Percentiles rank a stretch among this genome's conserved stretches.
Evolutionary conservation across 2,113 vertebrate species (phyloP).

Genomic region (Sinocyclocheilus grahami): DNA sequence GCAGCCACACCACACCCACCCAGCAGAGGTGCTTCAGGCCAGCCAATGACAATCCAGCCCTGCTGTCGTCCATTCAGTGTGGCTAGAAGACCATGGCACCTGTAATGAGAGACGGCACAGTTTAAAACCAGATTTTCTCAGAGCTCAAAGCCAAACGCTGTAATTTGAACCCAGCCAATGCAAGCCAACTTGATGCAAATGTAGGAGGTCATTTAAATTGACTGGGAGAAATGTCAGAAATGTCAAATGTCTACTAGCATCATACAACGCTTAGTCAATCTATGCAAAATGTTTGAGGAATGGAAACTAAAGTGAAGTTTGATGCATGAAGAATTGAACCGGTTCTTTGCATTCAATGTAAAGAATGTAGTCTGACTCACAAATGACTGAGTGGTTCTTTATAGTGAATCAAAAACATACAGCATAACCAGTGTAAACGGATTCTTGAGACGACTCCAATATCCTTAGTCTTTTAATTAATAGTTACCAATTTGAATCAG

Average conservation of each 20-base stretch:
- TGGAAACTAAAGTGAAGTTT: neutral
- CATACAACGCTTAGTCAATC: neutral
- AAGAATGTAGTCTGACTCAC: neutral
- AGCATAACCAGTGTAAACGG: neutral
- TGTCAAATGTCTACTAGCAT: neutral
- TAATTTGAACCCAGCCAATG: neutral
- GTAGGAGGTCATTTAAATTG: neutral
- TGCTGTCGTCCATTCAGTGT: conserved; percentile 9
- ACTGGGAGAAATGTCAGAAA: neutral
- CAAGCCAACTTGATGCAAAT: neutral
- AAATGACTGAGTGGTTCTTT: neutral
- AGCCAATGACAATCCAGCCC: conserved; percentile 30
- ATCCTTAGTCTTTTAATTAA: too few relatives aligned
- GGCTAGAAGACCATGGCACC: conserved; percentile 31
- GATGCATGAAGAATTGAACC: too few relatives aligned
- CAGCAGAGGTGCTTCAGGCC: conserved; percentile 1
- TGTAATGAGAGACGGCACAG: conserved; percentile 29
- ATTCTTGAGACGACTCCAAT: neutral
- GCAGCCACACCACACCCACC: conserved; percentile 14
- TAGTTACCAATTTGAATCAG: too few relatives aligned
- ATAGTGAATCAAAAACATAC: neutral
- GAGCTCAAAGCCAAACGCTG: neutral
- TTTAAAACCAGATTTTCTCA: neutral
- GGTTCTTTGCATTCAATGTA: too few relatives aligned
- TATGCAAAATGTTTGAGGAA: neutral